Base-by-base conservation (phyloP, 2,113 vertebrate genomes). In the Trachemys scripta region DNA sequence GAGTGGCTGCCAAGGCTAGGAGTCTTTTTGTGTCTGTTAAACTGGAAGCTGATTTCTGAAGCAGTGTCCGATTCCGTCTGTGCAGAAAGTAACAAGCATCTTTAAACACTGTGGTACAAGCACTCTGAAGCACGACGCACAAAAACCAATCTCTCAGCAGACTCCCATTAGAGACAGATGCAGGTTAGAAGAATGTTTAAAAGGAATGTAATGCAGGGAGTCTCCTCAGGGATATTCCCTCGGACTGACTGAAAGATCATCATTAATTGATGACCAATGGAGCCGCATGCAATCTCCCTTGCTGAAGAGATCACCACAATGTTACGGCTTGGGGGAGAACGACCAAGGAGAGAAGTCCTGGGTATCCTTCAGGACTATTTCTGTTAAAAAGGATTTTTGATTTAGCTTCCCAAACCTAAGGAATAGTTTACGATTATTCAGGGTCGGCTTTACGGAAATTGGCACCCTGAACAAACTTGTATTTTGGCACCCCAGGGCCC, bases 1-100 rank as follows among this genome's bases (percentile, higher is more conserved):
- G 98, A 98, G 95, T 98, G 98, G 95, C 98, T 98, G 94, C 97
- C 98, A 87, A 50, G 10, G 82, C 98, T 98, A 2, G 98, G 97
- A 0, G 94, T 97, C 96, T 98, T 98, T 38, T 97, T 98, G 95
- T 98, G 98, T 93, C 94, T 96, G 95, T 75, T 95, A 45, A 98
- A 88, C 95, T 98, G 96, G 96, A 98, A 97, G 97, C 98, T 98
- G 97, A 98, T 95, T 93, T 98, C 98, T 2, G 98, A 98, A 76
- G 98, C 98, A 2, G 98, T 98, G 97, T 98, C 98, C 20, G 98
- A 98, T 87, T 98, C 98, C 13, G 98, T 98, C 98, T 98, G 97
- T 94, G 93, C 95, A 94, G 95, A 90, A 92, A 96, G 97, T 2
- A 88, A 97, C 42, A 96, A 90, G 85, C 54, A 85, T 42, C 84